Evolutionary conservation across 2,113 vertebrate genomes (phyloP), one percentile per base, ranked within the genome.

Genomic region (Catharus bicknelli): DNA sequence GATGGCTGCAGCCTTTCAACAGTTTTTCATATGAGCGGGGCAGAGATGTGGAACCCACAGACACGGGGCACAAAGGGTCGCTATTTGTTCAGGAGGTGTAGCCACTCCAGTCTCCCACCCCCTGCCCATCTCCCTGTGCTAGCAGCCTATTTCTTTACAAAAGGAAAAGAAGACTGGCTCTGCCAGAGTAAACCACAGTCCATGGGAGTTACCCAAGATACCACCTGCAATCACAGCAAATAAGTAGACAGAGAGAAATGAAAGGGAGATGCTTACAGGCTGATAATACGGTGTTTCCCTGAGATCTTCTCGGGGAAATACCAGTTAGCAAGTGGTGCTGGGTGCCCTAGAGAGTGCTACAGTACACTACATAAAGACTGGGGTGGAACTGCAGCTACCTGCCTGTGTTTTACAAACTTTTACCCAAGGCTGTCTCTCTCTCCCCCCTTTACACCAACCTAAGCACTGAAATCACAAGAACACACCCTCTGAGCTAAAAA

Each of bases 1-100:
- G 92, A 88, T 40, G 84, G 88, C 86, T 91, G 73, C 68, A 93
- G 85, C 95, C 94, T 97, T 95, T 97, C 96, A 97, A 89, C 95
- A 93, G 93, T 43, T 96, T 83, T 74, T 97, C 95, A 96, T 95
- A 85, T 84, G 76, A 83, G 58, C 2, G 0, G 27, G 51, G 14
- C n/a, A 74, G 48, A 67, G 45, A 61, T 0, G 2, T 32, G 22
- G 78, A 82, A 88, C 54, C 66, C 40, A 16, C 54, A 73, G 58
- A 66, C 19, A 14, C 0, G 0, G 53, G 0, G 0, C 64, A 77
- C 13, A 5, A 58, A 86, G 55, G 42, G 38, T 40, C n/a, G 53
- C 45, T 81, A 1, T 90, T 70, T 0, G 0, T 76, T 67, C 50
- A 20, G 57, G 47, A 88, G 75, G 26, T 26, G 63, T 25, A 50